Evolutionary conservation across 2,797 vertebrate species (phyloP), one percentile per base, ranked within the genome.

Genomic region (Chelonia mydas): DNA sequence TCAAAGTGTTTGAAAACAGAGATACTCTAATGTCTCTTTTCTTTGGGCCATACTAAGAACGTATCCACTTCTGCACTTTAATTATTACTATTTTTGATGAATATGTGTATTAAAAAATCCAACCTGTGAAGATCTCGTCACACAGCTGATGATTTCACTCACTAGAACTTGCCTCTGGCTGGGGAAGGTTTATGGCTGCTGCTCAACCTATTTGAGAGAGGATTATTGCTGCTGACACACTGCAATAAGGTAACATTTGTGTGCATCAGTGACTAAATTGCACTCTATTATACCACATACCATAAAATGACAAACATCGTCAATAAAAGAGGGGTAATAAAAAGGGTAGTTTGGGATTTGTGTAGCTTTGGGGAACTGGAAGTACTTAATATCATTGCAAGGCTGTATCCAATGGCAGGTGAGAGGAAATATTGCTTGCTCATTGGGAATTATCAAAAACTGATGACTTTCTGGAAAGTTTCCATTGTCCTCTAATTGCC

Each of bases 221-320:
- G 93, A 94, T 97, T 97, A 96, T 96, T 97, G 88, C 94, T 95
- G 95, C 95, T 97, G 96, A 96, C 27, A 50, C 96, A 1, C 85
- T 94, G 93, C 94, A 95, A 97, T 54, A 96, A 96, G 96, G 96
- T 97, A 97, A 92, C 94, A 92, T 96, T 97, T 94, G 94, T 95
- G 94, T 96, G 95, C 96, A 96, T 96, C 95, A 95, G 33, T 97
- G 96, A 81, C 92, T 97, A 97, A 97, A 97, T 96, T 97, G 93
- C 93, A 87, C 92, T 96, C 96, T 94, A 90, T 97, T 96, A 96
- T 93, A 92, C 88, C 81, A 86, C 94, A 95, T 96, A 86, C 83
- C 96, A 83, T 97, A 95, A 97, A 97, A 95, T 94, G 95, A 95
- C 97, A 97, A 95, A 96, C 89, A 59, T 96, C 94, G 95, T 96